phyloP scores from a whole-genome alignment of 2,113 vertebrate species.

The Stigmatopora nigra region DNA sequence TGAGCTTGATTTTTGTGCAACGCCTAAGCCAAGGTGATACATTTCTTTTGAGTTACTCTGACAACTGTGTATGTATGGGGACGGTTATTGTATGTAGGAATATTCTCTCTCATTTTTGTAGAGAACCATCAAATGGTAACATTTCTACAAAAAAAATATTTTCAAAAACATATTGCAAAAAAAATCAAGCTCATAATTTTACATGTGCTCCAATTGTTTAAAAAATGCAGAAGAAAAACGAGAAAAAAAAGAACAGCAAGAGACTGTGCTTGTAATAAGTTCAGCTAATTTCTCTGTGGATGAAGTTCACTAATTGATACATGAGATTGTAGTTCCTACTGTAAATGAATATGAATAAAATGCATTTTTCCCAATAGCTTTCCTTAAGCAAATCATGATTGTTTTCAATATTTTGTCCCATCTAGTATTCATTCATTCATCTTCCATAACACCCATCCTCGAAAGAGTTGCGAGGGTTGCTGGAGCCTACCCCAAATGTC shows the following conservation, averaged over 20 bases:
- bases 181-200: conserved; percentile 66
- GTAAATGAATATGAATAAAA: conserved; percentile 76
- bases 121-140: conserved; percentile 62
- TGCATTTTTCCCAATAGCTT: conserved; percentile 56
- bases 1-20: conserved; percentile 56
- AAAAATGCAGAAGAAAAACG: conserved; percentile 53
- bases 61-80: conserved; percentile 58
- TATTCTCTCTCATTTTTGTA: conserved; percentile 64
- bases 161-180: conserved; percentile 61
- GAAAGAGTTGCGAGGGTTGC: too few relatives aligned
- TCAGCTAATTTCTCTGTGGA: conserved; percentile 60
- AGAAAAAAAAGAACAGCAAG: conserved; percentile 43
- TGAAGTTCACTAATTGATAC: conserved; percentile 70
- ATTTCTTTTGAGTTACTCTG: conserved; percentile 61
- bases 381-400: conserved; percentile 23
- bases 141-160: conserved; percentile 70
- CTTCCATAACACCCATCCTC: conserved; percentile 19
- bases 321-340: conserved; percentile 77
- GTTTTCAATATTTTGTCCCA: conserved; percentile 15
- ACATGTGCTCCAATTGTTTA: conserved; percentile 69
- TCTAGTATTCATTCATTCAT: conserved; percentile 18
- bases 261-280: conserved; percentile 66
- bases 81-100: conserved; percentile 50
- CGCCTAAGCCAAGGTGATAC: conserved; percentile 56
- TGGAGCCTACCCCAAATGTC: too few relatives aligned